Percentiles rank a stretch among this genome's conserved stretches.
Conservation (phyloP, 1,140 invertebrate species). For the Tigriopus japonicus region DNA sequence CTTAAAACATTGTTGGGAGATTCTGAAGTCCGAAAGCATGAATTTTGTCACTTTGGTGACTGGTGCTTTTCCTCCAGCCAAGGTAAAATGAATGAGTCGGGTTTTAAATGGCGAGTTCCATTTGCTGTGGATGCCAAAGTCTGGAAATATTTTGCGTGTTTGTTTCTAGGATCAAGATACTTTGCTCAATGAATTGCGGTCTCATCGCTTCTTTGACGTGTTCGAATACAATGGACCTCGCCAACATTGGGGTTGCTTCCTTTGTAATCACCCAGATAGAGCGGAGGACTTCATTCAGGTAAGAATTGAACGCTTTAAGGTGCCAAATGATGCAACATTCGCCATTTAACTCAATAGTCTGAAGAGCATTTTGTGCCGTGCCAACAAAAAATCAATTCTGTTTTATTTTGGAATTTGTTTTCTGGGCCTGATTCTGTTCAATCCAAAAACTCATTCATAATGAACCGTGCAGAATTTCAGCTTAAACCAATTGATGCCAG, state of each 20-base stretch:
- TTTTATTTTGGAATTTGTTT: no score
- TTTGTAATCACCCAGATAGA: constrained; percentile 75
- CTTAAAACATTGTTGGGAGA: constrained; percentile 79
- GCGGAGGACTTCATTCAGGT: constrained; percentile 54
- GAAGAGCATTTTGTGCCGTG: no score
- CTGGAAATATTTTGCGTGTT: neutral
- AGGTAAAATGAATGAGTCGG: constrained; percentile 31
- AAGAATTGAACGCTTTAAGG: constrained; percentile 28
- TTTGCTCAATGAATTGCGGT: constrained; percentile 51
- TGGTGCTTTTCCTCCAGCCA: constrained; percentile 67
- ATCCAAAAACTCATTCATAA: no score
- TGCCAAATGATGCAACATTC: no score
- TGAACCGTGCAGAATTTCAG: no score
- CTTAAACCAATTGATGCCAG: no score
- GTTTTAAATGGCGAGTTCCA: neutral
- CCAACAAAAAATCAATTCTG: no score
- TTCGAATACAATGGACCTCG: constrained; percentile 50
- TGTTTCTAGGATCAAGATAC: constrained; percentile 52
- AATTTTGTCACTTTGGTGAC: constrained; percentile 76
- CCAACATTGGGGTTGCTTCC: constrained; percentile 60
- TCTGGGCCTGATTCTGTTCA: no score
- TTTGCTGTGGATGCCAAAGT: neutral
- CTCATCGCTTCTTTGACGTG: constrained; percentile 73
- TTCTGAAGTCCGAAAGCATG: constrained; percentile 68
- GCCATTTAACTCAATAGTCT: no score